Evolutionary conservation across 2,888 invertebrate species (phyloP).

Genomic region (Cephus spinipes): DNA sequence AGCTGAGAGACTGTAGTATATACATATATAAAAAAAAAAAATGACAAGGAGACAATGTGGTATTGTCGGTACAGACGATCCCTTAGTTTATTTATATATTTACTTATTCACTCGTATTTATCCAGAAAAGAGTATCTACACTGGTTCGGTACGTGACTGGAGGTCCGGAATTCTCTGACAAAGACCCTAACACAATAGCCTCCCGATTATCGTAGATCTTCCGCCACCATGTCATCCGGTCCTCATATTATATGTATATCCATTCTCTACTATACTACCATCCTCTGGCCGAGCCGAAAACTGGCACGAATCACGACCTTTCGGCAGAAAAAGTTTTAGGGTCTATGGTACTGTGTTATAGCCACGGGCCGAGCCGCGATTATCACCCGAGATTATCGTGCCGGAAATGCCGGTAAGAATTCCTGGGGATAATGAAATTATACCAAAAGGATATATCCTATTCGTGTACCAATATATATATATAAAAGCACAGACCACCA

Average conservation of each 20-base stretch:
- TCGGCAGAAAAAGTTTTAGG: not conserved
- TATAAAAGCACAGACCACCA: no score
- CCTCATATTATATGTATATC: not conserved
- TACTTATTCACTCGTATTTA: not conserved
- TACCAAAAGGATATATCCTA: no score
- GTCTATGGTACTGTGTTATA: not conserved
- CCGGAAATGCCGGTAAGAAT: not conserved
- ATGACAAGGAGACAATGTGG: not conserved
- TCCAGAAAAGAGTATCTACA: not conserved
- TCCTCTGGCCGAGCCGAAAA: not conserved
- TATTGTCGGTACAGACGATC: not conserved
- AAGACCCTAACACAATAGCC: not conserved
- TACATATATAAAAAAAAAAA: not conserved
- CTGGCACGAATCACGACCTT: not conserved
- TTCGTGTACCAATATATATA: no score
- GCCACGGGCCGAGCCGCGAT: not conserved
- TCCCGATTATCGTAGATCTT: not conserved
- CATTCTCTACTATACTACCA: not conserved
- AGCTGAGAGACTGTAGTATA: not conserved
- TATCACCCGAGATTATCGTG: not conserved
- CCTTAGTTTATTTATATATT: not conserved
- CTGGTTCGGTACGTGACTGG: not conserved
- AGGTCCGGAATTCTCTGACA: not conserved
- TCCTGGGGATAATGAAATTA: no score
- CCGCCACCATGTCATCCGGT: not conserved